Conservation (phyloP, 1,140 invertebrate species). For the Venturia canescens region DNA sequence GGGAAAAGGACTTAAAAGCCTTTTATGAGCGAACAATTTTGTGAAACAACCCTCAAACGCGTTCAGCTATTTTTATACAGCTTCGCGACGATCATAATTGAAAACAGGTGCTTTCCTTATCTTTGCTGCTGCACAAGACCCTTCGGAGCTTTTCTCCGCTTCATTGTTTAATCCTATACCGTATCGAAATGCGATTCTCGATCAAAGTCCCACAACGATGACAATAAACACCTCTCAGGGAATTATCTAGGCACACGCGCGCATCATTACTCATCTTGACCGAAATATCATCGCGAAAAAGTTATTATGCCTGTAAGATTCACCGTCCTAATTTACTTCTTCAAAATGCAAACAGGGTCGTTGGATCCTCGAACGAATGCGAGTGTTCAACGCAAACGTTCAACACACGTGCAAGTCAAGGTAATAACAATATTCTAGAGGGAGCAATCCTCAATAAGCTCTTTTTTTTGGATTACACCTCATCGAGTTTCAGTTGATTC, state of each 20-base stretch:
- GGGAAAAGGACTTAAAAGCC: too few species aligned
- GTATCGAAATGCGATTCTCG: not conserved
- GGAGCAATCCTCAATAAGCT: too few species aligned
- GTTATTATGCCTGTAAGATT: slow-evolving; percentile 25
- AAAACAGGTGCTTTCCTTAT: not conserved
- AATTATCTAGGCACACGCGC: not conserved
- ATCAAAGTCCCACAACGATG: slow-evolving; percentile 1
- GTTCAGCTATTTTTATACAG: not conserved
- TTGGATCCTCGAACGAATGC: too few species aligned
- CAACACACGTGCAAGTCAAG: too few species aligned
- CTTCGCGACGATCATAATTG: not conserved
- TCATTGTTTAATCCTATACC: not conserved
- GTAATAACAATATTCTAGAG: too few species aligned
- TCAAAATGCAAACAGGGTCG: not conserved
- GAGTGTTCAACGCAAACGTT: too few species aligned
- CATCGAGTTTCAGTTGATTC: too few species aligned
- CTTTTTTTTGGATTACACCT: too few species aligned
- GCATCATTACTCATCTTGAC: not conserved
- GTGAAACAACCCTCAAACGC: not conserved
- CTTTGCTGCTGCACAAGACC: too few species aligned
- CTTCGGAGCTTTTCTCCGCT: too few species aligned
- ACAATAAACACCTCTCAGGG: not conserved
- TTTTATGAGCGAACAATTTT: not conserved
- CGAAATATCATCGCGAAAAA: not conserved
- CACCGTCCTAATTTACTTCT: not conserved